Evolutionary conservation across 2,113 vertebrate species (phyloP), one percentile per base, ranked within the genome.

Genomic region (Petaurus breviceps): DNA sequence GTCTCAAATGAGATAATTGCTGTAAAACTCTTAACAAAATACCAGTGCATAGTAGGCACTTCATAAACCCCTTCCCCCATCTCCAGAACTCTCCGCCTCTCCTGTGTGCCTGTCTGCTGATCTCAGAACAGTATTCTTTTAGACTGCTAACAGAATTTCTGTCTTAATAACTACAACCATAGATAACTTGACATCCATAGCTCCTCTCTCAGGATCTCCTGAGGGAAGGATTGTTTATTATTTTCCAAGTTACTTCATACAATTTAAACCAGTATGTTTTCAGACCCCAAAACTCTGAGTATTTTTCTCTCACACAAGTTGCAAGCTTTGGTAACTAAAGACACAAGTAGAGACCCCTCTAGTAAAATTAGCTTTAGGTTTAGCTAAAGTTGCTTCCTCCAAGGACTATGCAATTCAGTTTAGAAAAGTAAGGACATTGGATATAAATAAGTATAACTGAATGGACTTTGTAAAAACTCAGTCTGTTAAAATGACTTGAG

Each of bases 211-310:
- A 68, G 16, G 28, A 24, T 28, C 94, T 22, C 77, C n/a, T 53
- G 84, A 25, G 54, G 51, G 90, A 84, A 92, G 94, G 95, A 61
- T 43, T n/a, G n/a, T 3, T 90, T 92, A 53, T 37, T 93, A 23
- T 93, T 93, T 92, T 61, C 61, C 92, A 61, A 49, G 25, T 77
- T 96, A 57, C 90, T 93, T 92, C 91, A 90, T 94, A 91, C 89
- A 95, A 94, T 77, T 96, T 50, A 95, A 51, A 28, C 43, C 57
- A 91, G 10, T 43, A 57, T 94, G 93, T 91, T 91, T 92, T 94
- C 93, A 93, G 37, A 92, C 54, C 28, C 61, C 55, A n/a, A 23
- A 77, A 22, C 12, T 10, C 61, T 61, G 37, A 93, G 49, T 92
- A 12, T 89, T 94, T 91, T 94, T 51, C 92, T 92, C 54, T 4